phyloP scores from a whole-genome alignment of 2,888 invertebrate genomes.

The Chorisops tibialis region DNA sequence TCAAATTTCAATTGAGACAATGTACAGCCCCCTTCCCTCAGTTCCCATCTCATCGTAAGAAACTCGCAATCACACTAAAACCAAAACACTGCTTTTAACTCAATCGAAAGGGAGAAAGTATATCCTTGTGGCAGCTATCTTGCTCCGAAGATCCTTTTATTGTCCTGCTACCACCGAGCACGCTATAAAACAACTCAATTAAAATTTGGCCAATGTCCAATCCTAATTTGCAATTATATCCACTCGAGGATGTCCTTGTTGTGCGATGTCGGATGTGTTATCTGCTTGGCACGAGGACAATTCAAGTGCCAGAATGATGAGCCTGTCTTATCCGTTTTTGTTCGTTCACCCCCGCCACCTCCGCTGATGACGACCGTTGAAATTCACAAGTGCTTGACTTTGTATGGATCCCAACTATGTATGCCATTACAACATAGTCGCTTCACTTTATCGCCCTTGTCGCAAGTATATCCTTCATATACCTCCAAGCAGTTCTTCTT shows the following conservation, averaged over 20 bases:
- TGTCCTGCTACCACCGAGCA: neutral
- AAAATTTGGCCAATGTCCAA: slow-evolving; percentile 20
- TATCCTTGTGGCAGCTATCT: neutral
- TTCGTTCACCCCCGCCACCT: no score
- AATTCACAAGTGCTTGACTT: no score
- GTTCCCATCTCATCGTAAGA: no score
- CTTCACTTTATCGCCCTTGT: no score
- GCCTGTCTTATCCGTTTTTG: neutral
- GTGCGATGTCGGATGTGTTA: neutral
- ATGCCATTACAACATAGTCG: no score
- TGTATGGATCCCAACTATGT: no score
- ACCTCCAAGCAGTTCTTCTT: neutral
- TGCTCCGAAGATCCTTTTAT: neutral
- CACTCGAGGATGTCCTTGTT: neutral
- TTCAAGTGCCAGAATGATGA: neutral
- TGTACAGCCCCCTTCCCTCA: no score
- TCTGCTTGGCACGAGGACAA: neutral
- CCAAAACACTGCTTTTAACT: no score
- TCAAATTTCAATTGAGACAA: no score
- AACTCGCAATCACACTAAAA: no score
- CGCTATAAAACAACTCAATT: slow-evolving; percentile 15
- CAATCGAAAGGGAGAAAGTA: neutral
- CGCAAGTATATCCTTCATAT: neutral
- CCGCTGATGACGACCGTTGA: no score
- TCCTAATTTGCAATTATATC: slow-evolving; percentile 23